Evolutionary conservation across 1,140 invertebrate genomes (phyloP).

Genomic region (Drusus annulatus): DNA sequence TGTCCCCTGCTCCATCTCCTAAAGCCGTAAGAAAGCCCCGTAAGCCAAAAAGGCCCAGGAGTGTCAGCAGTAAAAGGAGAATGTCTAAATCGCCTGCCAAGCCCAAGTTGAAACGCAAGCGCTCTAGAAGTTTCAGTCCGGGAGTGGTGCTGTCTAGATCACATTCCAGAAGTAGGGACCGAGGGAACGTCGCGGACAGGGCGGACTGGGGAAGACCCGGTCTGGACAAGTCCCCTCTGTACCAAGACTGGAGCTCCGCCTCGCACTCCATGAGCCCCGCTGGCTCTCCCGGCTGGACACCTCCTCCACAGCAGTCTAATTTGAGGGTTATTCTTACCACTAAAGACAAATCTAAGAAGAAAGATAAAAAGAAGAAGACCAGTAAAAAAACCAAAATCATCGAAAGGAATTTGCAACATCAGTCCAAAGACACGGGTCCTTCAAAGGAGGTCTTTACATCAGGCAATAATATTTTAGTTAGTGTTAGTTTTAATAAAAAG

Average conservation of each 20-base stretch:
- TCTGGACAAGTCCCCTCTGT: conserved; percentile 47
- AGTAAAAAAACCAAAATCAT: conserved; percentile 68
- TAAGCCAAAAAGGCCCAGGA: conserved; percentile 60
- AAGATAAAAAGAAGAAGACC: conserved; percentile 75
- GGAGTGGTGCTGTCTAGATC: conserved; percentile 57
- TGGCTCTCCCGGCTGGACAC: conserved; percentile 68
- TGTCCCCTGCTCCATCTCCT: conserved; percentile 67
- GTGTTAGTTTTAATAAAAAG: conserved; percentile 90
- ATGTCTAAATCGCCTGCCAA: conserved; percentile 57
- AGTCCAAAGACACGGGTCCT: conserved; percentile 71
- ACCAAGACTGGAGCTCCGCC: conserved; percentile 62
- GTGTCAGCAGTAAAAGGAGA: conserved; percentile 56
- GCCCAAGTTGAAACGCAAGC: conserved; percentile 61
- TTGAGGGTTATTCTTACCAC: conserved; percentile 62
- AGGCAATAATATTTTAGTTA: conserved; percentile 92
- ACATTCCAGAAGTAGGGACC: conserved; percentile 33
- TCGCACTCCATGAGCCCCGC: conserved; percentile 64
- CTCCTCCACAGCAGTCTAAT: conserved; percentile 68
- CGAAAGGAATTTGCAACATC: conserved; percentile 68
- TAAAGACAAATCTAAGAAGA: conserved; percentile 63
- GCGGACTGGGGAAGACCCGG: conserved; percentile 35
- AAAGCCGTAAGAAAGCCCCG: conserved; percentile 61
- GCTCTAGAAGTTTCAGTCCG: conserved; percentile 57
- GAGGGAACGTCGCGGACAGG: background rate
- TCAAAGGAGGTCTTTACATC: conserved; percentile 93